Evolutionary conservation across 2,797 vertebrate species (phyloP).

Genomic region (Mormyrops boulengeri): DNA sequence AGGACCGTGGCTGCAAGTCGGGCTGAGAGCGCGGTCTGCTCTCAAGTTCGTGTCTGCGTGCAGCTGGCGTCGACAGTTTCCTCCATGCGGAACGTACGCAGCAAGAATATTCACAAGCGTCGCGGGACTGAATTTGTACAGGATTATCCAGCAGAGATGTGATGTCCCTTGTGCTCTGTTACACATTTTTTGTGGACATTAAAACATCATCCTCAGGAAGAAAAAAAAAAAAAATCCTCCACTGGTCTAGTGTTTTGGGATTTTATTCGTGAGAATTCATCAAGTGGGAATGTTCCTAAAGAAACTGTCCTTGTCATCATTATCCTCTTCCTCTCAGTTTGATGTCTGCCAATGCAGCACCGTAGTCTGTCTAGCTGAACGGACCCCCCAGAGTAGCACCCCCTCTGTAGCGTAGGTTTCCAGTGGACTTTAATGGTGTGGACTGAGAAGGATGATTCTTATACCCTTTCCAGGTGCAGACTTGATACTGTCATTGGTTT

Average conservation of each 20-base stretch:
- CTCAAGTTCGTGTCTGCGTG: neutral
- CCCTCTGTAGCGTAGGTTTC: neutral
- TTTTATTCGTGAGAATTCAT: neutral
- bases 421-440: neutral
- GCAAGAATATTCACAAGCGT: neutral
- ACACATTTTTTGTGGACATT: neutral
- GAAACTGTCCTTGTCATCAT: neutral
- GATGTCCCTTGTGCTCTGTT: neutral
- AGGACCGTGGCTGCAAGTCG: neutral
- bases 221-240: neutral
- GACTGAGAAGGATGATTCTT: neutral
- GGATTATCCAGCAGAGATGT: neutral
- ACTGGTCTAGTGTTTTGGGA: neutral
- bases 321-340: neutral
- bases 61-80: neutral
- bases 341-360: neutral
- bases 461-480: neutral
- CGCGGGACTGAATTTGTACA: neutral
- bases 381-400: neutral
- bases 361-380: neutral
- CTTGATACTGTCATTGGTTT: neutral
- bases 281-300: neutral
- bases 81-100: neutral
- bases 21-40: neutral
- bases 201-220: neutral